Evolutionary conservation across 2,797 vertebrate species (phyloP), one percentile per base, ranked within the genome.

Genomic region (Sebastes taczanowskii): DNA sequence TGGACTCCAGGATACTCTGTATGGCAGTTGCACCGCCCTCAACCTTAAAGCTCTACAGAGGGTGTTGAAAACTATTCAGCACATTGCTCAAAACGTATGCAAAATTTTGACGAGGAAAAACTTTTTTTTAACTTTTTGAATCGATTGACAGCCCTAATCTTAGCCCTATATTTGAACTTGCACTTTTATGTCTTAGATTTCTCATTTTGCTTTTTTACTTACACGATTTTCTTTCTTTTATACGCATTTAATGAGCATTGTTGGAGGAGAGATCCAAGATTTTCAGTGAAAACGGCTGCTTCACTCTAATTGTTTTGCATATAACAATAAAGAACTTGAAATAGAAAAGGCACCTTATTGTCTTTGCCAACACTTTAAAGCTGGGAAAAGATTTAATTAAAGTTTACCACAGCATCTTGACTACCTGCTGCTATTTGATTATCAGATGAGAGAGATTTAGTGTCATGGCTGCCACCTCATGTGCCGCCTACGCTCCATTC

Each of bases 361-460:
- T 71, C 18, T 38, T 18, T 66, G 32, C 14, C 25, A 20, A 53
- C 11, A 4, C 46, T 29, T 61, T 16, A 25, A 69, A 32, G 38
- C 52, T 30, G 62, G 8, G 2, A 58, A 46, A 10, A n/a, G 20
- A 49, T 22, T 23, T 38, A 76, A 76, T 69, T 20, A 29, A 46
- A 62, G 29, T 58, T 67, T 27, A 52, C 7, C 25, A 20, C 30
- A 66, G 68, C 11, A 30, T 60, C 27, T 29, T 27, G 1, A 58
- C 29, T 34, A 30, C 14, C 67, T 81, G 67, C 32, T 82, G 38
- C 62, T 69, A 2, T 59, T 69, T 71, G 23, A 71, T 60, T 35
- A 61, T 62, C 27, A 74, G 16, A 42, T 64, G 38, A 74, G 34
- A 46, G 7, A 64, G 23, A 66, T 71, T 49, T 76, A 20, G 29